These are phyloP conservation scores for Patella pellucida DNA, from an alignment of 2,888 invertebrate species.

Conservation along the genomic window DNA sequence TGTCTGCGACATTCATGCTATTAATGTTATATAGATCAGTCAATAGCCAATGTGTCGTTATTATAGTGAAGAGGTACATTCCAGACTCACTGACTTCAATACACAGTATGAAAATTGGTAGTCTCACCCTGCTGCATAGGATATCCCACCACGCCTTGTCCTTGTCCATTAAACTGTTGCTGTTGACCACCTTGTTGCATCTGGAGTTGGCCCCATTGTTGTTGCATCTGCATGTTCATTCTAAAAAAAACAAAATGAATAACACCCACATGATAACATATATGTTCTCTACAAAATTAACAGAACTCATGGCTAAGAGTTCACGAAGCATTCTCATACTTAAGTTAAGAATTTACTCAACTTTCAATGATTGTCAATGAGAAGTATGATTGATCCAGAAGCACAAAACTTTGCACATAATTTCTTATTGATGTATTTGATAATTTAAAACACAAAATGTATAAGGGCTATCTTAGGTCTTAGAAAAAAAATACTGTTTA, in stretches of 20 bases:
- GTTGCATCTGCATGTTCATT: slow-evolving; percentile 46
- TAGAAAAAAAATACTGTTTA: no score
- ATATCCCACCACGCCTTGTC: slow-evolving; percentile 53
- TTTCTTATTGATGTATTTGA: no score
- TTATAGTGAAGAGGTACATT: not conserved
- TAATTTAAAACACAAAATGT: no score
- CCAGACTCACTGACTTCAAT: slow-evolving; percentile 40
- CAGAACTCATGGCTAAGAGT: no score
- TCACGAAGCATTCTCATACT: no score
- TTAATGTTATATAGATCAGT: not conserved
- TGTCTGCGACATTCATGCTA: not conserved
- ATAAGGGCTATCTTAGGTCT: no score
- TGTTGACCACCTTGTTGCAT: slow-evolving; percentile 58
- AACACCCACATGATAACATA: no score
- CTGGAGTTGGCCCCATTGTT: slow-evolving; percentile 56
- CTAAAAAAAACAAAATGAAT: slow-evolving; percentile 18
- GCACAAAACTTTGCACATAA: no score
- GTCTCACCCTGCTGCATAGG: slow-evolving; percentile 59
- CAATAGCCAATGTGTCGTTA: not conserved
- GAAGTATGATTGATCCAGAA: no score
- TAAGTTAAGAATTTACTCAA: no score
- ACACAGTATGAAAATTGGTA: slow-evolving; percentile 36
- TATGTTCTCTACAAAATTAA: no score
- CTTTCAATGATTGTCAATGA: no score
- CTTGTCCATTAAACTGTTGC: slow-evolving; percentile 57